Evolutionary conservation across 2,888 invertebrate genomes (phyloP).

Genomic region (Heliconius aoede): DNA sequence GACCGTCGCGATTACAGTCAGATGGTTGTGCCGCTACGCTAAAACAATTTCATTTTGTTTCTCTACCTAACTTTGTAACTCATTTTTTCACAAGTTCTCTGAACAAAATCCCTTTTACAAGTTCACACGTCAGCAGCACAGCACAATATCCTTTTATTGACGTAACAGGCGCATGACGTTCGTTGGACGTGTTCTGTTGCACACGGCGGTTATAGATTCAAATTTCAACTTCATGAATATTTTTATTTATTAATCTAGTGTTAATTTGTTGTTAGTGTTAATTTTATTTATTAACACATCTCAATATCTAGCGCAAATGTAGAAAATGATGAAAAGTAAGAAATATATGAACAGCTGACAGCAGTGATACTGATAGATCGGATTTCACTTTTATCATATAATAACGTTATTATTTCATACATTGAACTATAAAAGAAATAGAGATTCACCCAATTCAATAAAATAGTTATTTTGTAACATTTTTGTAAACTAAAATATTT

Average conservation of each 20-base stretch:
- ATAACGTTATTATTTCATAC: too few species aligned
- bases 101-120: not conserved
- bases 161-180: not conserved
- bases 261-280: too few species aligned
- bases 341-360: not conserved
- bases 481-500: too few species aligned
- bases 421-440: too few species aligned
- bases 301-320: not conserved
- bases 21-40: too few species aligned
- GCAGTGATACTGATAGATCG: not conserved
- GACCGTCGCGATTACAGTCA: too few species aligned
- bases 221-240: not conserved
- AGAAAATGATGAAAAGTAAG: not conserved
- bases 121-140: constrained; percentile 5
- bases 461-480: too few species aligned
- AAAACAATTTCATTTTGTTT: too few species aligned
- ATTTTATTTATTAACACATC: too few species aligned
- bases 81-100: not conserved
- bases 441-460: too few species aligned
- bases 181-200: not conserved
- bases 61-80: too few species aligned
- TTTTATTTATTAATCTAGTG: too few species aligned
- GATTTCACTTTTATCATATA: not conserved
- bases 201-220: not conserved
- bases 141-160: constrained; percentile 15